Conservation (phyloP, 2,113 vertebrate species). For the Chiloscyllium plagiosum region DNA sequence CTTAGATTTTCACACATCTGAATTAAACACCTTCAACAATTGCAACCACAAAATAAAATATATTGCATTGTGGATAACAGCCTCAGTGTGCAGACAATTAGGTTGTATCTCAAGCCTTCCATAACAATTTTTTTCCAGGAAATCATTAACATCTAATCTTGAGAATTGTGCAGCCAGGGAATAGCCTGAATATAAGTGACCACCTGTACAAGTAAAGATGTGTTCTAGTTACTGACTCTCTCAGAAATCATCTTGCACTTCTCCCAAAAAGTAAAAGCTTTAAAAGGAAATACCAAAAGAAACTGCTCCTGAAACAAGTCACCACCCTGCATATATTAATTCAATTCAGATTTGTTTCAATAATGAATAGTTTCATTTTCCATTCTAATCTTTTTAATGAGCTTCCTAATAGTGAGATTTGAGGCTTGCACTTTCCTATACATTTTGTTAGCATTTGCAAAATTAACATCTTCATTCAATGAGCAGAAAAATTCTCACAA, state of each 20-base stretch:
- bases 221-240: no score
- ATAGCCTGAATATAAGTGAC: neutral
- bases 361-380: constrained; percentile 37
- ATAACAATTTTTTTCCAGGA: neutral
- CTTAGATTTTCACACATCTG: constrained; percentile 14
- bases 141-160: constrained; percentile 31
- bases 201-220: neutral
- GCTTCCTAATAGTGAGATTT: constrained; percentile 27
- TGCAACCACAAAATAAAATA: constrained; percentile 1
- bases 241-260: neutral
- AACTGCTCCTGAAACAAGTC: neutral
- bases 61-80: neutral
- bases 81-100: neutral
- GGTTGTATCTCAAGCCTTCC: neutral
- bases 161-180: neutral
- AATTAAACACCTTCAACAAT: neutral
- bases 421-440: constrained; percentile 17
- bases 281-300: neutral
- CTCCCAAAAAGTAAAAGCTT: neutral
- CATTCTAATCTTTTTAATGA: constrained; percentile 22
- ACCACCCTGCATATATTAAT: neutral
- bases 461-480: constrained; percentile 60
- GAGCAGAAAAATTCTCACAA: constrained; percentile 58
- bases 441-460: constrained; percentile 40
- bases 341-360: constrained; percentile 29